Evolutionary conservation across 2,888 invertebrate species (phyloP).

Genomic region (Drosophila maculinotata): DNA sequence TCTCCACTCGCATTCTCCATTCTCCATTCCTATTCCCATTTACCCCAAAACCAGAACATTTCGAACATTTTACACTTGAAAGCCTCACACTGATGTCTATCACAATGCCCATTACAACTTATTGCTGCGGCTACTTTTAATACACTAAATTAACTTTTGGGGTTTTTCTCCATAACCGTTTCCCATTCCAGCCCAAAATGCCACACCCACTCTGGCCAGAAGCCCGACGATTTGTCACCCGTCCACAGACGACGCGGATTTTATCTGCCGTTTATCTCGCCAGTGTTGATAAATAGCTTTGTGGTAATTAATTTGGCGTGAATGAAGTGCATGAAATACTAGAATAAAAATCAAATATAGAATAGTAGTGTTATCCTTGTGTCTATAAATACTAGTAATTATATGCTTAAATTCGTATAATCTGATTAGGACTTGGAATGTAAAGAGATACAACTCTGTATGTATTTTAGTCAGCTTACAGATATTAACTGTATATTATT

Average conservation of each 20-base stretch:
- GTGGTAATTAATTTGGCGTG: slow-evolving; percentile 73
- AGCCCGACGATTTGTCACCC: slow-evolving; percentile 46
- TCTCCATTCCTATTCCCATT: slow-evolving; percentile 34
- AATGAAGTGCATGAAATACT: slow-evolving; percentile 55
- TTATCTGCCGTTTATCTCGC: slow-evolving; percentile 70
- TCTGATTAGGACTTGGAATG: background rate
- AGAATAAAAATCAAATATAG: slow-evolving; percentile 6
- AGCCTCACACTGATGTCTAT: slow-evolving; percentile 60
- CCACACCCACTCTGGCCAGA: slow-evolving; percentile 3
- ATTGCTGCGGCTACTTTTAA: slow-evolving; percentile 74
- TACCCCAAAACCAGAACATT: slow-evolving; percentile 40
- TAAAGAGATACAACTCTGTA: background rate
- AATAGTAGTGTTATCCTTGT: background rate
- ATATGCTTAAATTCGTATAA: background rate
- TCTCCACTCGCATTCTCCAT: slow-evolving; percentile 11
- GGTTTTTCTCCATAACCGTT: background rate
- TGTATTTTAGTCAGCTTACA: too few relatives aligned
- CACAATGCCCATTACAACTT: slow-evolving; percentile 66
- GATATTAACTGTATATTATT: too few relatives aligned
- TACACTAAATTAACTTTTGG: slow-evolving; percentile 74
- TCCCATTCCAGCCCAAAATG: slow-evolving; percentile 1
- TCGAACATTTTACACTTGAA: slow-evolving; percentile 63
- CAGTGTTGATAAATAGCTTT: slow-evolving; percentile 69
- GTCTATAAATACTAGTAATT: background rate
- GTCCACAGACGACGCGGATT: slow-evolving; percentile 48